Evolutionary conservation across 2,888 invertebrate species (phyloP).

Genomic region (Phytoseiulus persimilis): DNA sequence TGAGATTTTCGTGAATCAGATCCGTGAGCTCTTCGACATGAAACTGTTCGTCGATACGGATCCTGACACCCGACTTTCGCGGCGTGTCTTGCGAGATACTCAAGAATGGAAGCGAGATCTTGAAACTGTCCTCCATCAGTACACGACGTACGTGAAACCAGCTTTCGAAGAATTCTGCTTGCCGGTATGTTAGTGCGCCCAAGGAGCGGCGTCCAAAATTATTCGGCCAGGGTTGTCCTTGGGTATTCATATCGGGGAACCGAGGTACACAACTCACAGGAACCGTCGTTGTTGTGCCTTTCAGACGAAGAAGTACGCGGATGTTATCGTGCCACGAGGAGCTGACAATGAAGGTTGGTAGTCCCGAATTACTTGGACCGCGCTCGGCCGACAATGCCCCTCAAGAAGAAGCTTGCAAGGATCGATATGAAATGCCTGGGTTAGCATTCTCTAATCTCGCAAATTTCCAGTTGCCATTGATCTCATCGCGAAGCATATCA

Average conservation of each 20-base stretch:
- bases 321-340: slow-evolving; percentile 96
- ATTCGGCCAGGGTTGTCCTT: no score
- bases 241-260: neutral
- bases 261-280: neutral
- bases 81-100: slow-evolving; percentile 91
- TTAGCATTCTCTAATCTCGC: no score
- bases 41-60: slow-evolving; percentile 98
- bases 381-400: neutral
- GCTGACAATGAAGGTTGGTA: slow-evolving; percentile 88
- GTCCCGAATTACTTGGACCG: slow-evolving; percentile 23
- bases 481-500: slow-evolving; percentile 91
- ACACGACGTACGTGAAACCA: slow-evolving; percentile 97
- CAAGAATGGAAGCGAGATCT: slow-evolving; percentile 86
- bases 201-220: no score
- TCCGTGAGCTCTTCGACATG: slow-evolving; percentile 92
- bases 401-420: no score
- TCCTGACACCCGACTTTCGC: slow-evolving; percentile 88
- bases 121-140: slow-evolving; percentile 87
- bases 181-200: slow-evolving; percentile 77
- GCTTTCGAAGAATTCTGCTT: slow-evolving; percentile 98
- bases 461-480: slow-evolving; percentile 94
- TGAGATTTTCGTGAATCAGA: slow-evolving; percentile 48
- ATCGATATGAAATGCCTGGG: no score
- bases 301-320: slow-evolving; percentile 97
- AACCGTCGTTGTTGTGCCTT: slow-evolving; percentile 52